These are phyloP conservation scores for Alcis repandata DNA, from an alignment of 2,888 invertebrate species.

Conservation along the genomic window DNA sequence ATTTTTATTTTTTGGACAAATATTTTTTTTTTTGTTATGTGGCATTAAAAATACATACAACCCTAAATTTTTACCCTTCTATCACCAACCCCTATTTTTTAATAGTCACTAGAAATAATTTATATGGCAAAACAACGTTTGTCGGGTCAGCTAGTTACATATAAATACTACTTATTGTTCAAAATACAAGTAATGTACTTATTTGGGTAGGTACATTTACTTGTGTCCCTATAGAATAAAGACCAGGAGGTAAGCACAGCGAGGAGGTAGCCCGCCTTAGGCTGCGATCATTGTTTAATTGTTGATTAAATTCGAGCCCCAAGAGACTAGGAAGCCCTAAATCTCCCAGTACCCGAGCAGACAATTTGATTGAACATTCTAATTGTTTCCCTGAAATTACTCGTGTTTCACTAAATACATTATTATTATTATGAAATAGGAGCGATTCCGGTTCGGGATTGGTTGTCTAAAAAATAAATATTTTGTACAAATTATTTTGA, in stretches of 20 bases:
- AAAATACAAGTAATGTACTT: too few species aligned
- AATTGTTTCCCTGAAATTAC: conserved; percentile 25
- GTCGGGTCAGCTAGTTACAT: too few species aligned
- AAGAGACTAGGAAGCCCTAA: conserved; percentile 15
- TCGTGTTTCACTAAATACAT: conserved; percentile 10
- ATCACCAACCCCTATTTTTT: too few species aligned
- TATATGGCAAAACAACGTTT: too few species aligned
- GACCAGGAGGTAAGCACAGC: neutral
- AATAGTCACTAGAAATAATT: too few species aligned
- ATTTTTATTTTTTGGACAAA: too few species aligned
- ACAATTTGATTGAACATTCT: conserved; percentile 21
- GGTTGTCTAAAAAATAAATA: neutral
- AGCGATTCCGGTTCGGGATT: neutral
- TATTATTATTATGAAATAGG: conserved; percentile 16
- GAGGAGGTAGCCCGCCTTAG: too few species aligned
- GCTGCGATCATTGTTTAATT: conserved; percentile 24
- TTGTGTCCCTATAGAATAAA: neutral
- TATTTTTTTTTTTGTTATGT: too few species aligned
- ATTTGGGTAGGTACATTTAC: neutral
- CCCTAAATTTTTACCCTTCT: too few species aligned
- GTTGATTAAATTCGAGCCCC: conserved; percentile 24
- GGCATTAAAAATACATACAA: too few species aligned
- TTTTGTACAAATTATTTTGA: too few species aligned
- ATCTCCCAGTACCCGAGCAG: conserved; percentile 6
- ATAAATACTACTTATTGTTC: too few species aligned